Evolutionary conservation across 64 coral and sea anemone genomes (phyloP), one percentile per base, ranked within the genome.

Genomic region (Pachyseris speciosa): DNA sequence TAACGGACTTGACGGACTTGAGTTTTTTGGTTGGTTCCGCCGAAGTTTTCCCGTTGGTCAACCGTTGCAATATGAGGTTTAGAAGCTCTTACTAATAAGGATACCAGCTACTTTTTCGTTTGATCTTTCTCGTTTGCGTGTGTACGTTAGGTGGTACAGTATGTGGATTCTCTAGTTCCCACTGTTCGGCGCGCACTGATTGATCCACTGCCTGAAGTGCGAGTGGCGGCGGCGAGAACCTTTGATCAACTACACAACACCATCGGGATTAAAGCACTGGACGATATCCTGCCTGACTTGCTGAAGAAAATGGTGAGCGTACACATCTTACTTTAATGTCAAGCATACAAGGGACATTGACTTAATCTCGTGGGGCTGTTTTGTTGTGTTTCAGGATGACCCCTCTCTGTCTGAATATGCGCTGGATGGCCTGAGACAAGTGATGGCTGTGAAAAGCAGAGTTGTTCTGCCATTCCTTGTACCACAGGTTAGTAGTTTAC

Each of bases 361-460:
- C 68, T 45, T 77, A 33, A 28, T 32, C 31, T 53, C 17, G 29
- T 9, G 42, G 39, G 15, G 67, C n/a, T 47, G n/a, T 88, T 3
- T 75, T 31, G 22, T 77, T 29, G 15, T 69, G 0, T 77, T 71
- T 50, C 57, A 98, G 95, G 93, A 95, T 72, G 96, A 94, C 41
- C 85, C 89, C 10, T 45, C 66, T 37, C 44, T 92, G 17, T 88
- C 84, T 26, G 96, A 98, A 59, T 95, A 92, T 70, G 94, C 97
- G 0, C 26, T 99, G 66, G 97, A 99, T 91, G 97, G 97, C 2
- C 78, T 99, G 11, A 85, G 94, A 20, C 97, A 99, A 75, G 93
- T 99, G 29, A 99, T 99, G 97, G 74, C 94, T 22, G 90, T 99
- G 28, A 95, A 95, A 75, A 99, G 97, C 51, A 91, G 94, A 69